Percentiles rank a stretch among this genome's conserved stretches.
These are phyloP conservation scores for Hydraecia micacea DNA, from an alignment of 2,888 invertebrate species.

Conservation along the genomic window DNA sequence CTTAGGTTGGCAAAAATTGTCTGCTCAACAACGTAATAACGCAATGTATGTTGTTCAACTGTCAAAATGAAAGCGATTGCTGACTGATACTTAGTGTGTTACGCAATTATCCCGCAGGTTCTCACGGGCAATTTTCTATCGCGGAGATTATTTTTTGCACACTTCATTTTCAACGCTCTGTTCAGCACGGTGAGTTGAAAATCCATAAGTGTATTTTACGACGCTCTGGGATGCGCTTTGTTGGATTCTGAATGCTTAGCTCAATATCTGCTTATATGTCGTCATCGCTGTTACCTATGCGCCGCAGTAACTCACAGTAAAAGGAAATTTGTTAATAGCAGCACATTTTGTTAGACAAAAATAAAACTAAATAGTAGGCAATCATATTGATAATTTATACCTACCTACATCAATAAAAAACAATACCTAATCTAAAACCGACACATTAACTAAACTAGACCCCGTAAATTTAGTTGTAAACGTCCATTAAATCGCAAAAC, in stretches of 20 bases:
- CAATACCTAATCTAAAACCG: background rate
- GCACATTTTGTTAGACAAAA: background rate
- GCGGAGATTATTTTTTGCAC: background rate
- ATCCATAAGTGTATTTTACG: background rate
- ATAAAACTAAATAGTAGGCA: background rate
- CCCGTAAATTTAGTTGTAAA: constrained; percentile 38
- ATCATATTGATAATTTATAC: background rate
- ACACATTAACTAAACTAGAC: constrained; percentile 33
- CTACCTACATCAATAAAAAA: constrained; percentile 9
- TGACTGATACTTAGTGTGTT: background rate
- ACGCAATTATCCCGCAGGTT: background rate
- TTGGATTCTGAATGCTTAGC: background rate
- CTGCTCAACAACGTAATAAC: background rate
- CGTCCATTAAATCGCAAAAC: constrained; percentile 57
- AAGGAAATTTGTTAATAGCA: background rate
- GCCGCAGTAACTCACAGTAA: background rate
- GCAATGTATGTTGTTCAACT: background rate
- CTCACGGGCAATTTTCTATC: background rate
- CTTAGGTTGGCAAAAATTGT: background rate
- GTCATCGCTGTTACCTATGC: background rate
- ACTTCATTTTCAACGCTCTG: background rate
- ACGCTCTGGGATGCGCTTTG: background rate
- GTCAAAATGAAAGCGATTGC: background rate
- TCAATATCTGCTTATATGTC: background rate
- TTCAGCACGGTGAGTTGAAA: background rate